Evolutionary conservation across 2,888 invertebrate species (phyloP), one percentile per base, ranked within the genome.

Genomic region (Drosophila limbata): DNA sequence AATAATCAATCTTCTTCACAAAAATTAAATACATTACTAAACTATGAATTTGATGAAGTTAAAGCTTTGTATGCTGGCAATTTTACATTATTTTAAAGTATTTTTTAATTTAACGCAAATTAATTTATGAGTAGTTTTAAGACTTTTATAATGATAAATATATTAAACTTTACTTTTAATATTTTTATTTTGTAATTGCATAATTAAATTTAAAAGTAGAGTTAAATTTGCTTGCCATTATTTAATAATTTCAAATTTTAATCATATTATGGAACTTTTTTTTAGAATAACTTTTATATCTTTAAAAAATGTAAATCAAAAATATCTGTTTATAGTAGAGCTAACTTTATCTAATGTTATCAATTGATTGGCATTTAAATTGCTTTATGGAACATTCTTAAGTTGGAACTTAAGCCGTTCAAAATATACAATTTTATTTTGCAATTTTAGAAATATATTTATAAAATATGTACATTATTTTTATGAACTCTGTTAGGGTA

Each of bases 401-500:
- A 25, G 25, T 1, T 25, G 0, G 1, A 25, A 25, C 25, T 25
- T 25, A 25, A 25, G 25, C 3, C 6, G 2, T 25, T 6, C 1
- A 28, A 28, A 28, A 28, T 28, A 28, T 28, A 31, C 10, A 9
- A 9, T 10, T 10, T 0, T 31, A 6, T 9, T 31, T 3, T 31
- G 10, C 0, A 10, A 31, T 10, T 31, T 31, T n/a, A 4, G n/a
- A 11, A n/a, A 37, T 4, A 4, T 13, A 35, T 4, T 35, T 35
- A n/a, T 4, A 4, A 35, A 13, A 3, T 17, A 15, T 40, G 3
- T 40, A 1, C 25, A 5, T 2, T 10, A 10, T 40, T 1, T 4
- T 42, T 17, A n/a, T n/a, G 5, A 15, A 10, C 11, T 28, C 17
- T 33, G 37, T 56, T 8, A 69, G 67, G 17, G 52, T 63, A 66